Evolutionary conservation across 2,888 invertebrate species (phyloP), one percentile per base, ranked within the genome.

Genomic region (Helicoverpa assulta): DNA sequence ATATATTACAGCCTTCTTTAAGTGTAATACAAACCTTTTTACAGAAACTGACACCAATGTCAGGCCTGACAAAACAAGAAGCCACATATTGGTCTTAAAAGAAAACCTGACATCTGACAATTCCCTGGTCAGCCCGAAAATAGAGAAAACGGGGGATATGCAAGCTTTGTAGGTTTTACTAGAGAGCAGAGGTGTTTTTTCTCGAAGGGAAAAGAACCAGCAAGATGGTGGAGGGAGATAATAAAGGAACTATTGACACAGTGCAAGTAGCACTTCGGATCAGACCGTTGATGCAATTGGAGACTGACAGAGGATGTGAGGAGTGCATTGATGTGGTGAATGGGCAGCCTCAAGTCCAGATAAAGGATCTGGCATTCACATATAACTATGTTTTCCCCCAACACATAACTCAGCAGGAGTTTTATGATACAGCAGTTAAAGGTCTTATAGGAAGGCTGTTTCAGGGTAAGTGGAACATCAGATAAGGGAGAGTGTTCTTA

Each of bases 261-360:
- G 97, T 98, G 0, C 96, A 97, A 88, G 99, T 99, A 52, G 99
- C 98, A 0, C 93, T 99, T 0, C 94, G 99, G 53, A 97, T 98
- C 29, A 96, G 99, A 63, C 99, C 99, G 0, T 92, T 99, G 65
- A 97, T 98, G 56, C 94, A 95, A 50, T 97, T 96, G 33, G 99
- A 99, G 92, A 90, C 96, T 0, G 96, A 96, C 0, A 96, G 97
- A 83, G 98, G 98, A 0, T 98, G 98, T 84, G 96, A 97, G 70
- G 96, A 96, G 70, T 97, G 98, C 74, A 94, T 99, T 10, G 96
- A 97, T 26, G 97, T 97, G 1, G 95, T 97, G 2, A 88, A 96
- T 0, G 96, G 96, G 0, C 95, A 96, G 67, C 96, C 97, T 0
- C 98, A 98, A 91, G 96, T 98, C 1, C 95, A 97, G 63, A 96